phyloP scores from a whole-genome alignment of 2,888 invertebrate genomes.

The Calameuta idolon region DNA sequence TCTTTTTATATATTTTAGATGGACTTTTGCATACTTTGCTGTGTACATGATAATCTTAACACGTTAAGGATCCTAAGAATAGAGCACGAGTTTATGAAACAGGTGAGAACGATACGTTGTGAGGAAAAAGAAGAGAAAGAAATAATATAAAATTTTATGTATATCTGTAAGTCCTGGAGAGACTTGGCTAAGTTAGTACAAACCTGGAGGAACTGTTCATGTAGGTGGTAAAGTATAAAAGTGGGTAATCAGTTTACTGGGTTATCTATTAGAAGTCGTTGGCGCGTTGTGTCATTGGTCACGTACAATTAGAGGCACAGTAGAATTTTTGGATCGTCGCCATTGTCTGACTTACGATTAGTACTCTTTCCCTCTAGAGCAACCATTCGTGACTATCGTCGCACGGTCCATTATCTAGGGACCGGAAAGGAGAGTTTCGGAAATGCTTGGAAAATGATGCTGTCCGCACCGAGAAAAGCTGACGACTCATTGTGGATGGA shows the following conservation, averaged over 20 bases:
- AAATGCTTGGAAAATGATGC: neutral
- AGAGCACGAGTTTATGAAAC: neutral
- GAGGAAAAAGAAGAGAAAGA: neutral
- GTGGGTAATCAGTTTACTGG: conserved; percentile 45
- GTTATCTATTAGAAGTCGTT: conserved; percentile 47
- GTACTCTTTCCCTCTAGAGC: conserved; percentile 11
- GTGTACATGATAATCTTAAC: neutral
- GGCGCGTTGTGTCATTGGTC: conserved; percentile 27
- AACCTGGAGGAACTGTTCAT: neutral
- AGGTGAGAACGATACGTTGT: neutral
- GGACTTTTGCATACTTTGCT: neutral
- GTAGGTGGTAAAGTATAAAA: neutral
- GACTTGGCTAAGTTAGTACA: neutral
- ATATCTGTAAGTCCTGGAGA: neutral
- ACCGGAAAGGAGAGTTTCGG: neutral
- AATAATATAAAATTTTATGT: neutral
- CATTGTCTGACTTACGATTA: conserved; percentile 11
- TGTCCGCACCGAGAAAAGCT: neutral
- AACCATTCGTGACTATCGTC: neutral
- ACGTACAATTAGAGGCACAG: conserved; percentile 20
- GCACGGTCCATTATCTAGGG: neutral
- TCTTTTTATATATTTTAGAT: neutral
- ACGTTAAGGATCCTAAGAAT: neutral
- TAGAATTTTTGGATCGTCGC: conserved; percentile 29
- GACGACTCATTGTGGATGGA: neutral